Evolutionary conservation across 2,113 vertebrate species (phyloP), one percentile per base, ranked within the genome.

Genomic region (Urocolius indicus): DNA sequence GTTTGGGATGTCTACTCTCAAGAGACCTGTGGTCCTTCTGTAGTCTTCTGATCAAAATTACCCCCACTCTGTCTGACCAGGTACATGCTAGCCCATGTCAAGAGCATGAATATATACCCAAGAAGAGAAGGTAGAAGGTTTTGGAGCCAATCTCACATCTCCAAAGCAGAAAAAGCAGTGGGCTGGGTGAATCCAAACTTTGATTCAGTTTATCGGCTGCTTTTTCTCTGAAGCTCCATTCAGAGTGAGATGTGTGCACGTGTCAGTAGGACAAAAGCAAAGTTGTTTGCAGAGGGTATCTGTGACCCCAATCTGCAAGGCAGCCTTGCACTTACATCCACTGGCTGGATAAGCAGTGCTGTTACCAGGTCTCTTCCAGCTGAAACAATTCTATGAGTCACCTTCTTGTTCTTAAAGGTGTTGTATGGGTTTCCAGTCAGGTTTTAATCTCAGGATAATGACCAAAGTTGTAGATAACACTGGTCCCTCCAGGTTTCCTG

Each of bases 51-150:
- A 55, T 58, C 48, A 32, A 29, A 80, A 65, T 34, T 21, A 32
- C 10, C 26, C 10, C 29, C 5, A 41, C 23, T 67, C 14, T 92
- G 17, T 18, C 58, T 73, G 58, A 48, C 6, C 34, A 55, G 62
- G 43, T 48, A 34, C 4, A 0, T 11, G 29, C 8, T 7, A 20
- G 27, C 17, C 0, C 8, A 21, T 2, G 10, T 34, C 32, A 77
- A 69, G 7, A 36, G 6, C 38, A 34, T 5, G 6, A 46, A 52
- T 36, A 8, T 45, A 3, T 2, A 17, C 63, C 84, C 23, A 66
- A 30, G 43, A 92, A 51, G 59, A 89, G 21, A 24, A 72, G 8
- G 16, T 4, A 68, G 45, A 9, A 48, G 80, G 34, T 15, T 5
- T 93, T 55, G 73, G 24, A 79, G 16, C 32, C 13, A 17, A 19